Base-by-base conservation (phyloP, 2,113 vertebrate species). In the Andinoacara biseriatus region DNA sequence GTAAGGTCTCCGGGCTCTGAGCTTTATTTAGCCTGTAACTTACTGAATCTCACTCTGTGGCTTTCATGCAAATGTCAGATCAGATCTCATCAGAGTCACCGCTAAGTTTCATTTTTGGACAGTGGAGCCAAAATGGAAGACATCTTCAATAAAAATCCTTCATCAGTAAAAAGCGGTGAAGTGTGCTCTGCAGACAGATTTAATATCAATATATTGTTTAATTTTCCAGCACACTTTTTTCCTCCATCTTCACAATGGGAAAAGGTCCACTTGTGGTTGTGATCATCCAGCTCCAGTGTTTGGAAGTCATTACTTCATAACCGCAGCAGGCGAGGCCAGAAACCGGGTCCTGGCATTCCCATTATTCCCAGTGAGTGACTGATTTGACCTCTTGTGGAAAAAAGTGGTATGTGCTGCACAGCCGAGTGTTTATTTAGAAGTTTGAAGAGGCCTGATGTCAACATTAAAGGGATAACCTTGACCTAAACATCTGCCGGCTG, bases 261-360 rank as follows among this genome's bases (percentile, higher is more conserved):
- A 87, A 87, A 80, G 86, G 76, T 82, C 79, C 59, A 7, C 81
- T 84, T 84, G 88, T 84, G 89, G 91, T 89, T 88, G 79, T 10
- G 7, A 77, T 82, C 62, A 33, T 60, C 76, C 81, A 22, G 29
- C 85, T 84, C 76, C 63, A 52, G 72, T 80, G 35, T 92, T 93
- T 86, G 86, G 84, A 87, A 92, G 86, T 86, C 87, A 91, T 94
- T 85, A 92, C 90, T 82, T 92, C 89, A 91, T 91, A 86, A 88
- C 89, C 83, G 18, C 86, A 81, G 79, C 7, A 65, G 74, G 29
- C 26, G 15, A 38, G 35, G 72, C 80, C 81, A 90, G 86, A 89
- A 90, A 89, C 77, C 49, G 26, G 33, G 65, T 72, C 81, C 84
- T 87, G 84, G 82, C 86, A 31, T 86, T 91, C 80, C 58, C 88